These are phyloP conservation scores for Acanthurus tractus DNA, from an alignment of 2,797 vertebrate species.

Conservation along the genomic window DNA sequence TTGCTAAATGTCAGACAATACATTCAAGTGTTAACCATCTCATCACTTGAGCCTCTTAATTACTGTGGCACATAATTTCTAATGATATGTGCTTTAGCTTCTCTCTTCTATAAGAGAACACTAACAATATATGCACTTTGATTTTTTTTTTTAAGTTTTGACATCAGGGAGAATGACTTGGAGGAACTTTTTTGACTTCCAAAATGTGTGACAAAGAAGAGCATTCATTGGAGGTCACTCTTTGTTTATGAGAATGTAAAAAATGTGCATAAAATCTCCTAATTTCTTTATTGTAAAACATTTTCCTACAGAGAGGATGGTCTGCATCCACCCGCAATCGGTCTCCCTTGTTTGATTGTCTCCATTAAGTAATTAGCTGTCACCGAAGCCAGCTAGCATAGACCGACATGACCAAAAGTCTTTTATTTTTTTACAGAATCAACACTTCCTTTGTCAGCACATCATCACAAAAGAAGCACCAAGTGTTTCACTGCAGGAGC, in stretches of 20 bases:
- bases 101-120: neutral
- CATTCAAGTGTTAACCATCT: neutral
- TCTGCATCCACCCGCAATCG: neutral
- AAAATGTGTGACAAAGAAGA: neutral
- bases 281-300: no score
- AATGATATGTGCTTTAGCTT: neutral
- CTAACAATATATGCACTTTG: neutral
- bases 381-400: neutral
- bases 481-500: constrained; percentile 8
- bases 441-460: neutral
- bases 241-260: neutral
- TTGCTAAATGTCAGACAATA: neutral
- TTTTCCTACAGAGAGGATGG: neutral
- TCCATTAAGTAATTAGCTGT: neutral
- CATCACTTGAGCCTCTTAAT: neutral
- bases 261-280: no score
- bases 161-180: neutral
- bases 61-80: neutral
- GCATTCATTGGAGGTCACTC: neutral
- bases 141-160: neutral
- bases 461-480: constrained; percentile 7
- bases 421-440: neutral
- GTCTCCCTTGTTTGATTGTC: neutral
- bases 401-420: neutral
- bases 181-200: neutral